Evolutionary conservation across 2,888 invertebrate species (phyloP).

Genomic region (Leptinotarsa haldemani): DNA sequence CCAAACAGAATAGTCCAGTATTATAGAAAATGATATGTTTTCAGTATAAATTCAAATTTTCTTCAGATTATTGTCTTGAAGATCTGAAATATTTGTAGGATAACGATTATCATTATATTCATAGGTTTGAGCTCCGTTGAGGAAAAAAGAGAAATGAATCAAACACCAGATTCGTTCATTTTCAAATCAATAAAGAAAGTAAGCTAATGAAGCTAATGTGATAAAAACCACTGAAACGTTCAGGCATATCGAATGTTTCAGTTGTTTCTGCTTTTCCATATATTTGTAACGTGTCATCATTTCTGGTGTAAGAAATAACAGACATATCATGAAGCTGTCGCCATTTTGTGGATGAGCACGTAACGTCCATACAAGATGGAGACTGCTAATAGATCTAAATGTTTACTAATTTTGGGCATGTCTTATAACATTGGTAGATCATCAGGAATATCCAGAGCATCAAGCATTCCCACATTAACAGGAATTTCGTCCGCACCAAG

Average conservation of each 20-base stretch:
- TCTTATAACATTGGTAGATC: constrained; percentile 66
- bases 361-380: neutral
- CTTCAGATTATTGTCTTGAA: no score
- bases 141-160: neutral
- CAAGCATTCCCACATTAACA: constrained; percentile 89
- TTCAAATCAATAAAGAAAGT: neutral
- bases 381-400: no score
- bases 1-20: no score
- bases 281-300: constrained; percentile 9
- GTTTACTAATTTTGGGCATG: constrained; percentile 56
- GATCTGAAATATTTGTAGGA: no score
- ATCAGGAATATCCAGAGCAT: constrained; percentile 87
- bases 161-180: neutral
- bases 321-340: constrained; percentile 15
- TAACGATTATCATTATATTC: no score
- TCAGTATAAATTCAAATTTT: no score
- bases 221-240: neutral
- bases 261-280: neutral
- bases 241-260: neutral
- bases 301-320: constrained; percentile 28
- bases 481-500: constrained; percentile 77
- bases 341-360: neutral
- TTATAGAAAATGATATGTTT: no score
- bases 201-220: constrained; percentile 4
- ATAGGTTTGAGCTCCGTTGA: neutral